Percentiles rank a stretch among this genome's conserved stretches.
Evolutionary conservation across 2,113 vertebrate genomes (phyloP).

Genomic region (Connochaetes taurinus): DNA sequence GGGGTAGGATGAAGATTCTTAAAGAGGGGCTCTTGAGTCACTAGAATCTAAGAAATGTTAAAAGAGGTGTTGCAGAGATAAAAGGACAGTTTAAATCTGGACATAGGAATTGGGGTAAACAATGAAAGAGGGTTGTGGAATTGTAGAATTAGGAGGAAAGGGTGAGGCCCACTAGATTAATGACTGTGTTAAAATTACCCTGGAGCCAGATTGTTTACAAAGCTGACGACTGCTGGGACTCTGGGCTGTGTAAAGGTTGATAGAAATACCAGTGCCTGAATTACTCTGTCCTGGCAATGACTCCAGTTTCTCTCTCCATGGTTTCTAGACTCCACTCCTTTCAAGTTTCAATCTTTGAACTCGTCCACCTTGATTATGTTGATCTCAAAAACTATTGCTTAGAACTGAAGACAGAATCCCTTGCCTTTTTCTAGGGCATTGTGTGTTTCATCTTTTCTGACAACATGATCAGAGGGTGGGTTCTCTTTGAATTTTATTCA

Average conservation of each 20-base stretch:
- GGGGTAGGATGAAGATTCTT: not conserved
- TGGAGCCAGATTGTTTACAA: not conserved
- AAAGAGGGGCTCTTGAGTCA: not conserved
- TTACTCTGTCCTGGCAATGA: not conserved
- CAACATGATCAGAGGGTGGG: not conserved
- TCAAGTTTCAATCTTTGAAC: not conserved
- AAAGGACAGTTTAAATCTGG: not conserved
- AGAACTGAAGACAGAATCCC: not conserved
- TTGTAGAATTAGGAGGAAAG: not conserved
- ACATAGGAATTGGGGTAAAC: not conserved
- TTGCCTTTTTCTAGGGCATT: not conserved
- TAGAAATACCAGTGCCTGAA: not conserved
- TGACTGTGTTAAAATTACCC: not conserved
- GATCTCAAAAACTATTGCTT: not conserved
- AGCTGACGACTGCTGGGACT: accelerated
- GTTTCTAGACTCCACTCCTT: not conserved
- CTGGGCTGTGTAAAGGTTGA: not conserved
- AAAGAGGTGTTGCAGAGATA: not conserved
- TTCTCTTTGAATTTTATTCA: not conserved
- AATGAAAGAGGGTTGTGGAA: not conserved
- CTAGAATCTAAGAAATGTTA: not conserved
- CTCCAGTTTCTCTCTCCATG: not conserved
- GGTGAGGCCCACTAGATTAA: not conserved
- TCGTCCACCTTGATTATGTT: not conserved
- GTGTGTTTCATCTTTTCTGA: not conserved